These are phyloP conservation scores for Lathamus discolor DNA, from an alignment of 2,113 vertebrate species.

Conservation along the genomic window DNA sequence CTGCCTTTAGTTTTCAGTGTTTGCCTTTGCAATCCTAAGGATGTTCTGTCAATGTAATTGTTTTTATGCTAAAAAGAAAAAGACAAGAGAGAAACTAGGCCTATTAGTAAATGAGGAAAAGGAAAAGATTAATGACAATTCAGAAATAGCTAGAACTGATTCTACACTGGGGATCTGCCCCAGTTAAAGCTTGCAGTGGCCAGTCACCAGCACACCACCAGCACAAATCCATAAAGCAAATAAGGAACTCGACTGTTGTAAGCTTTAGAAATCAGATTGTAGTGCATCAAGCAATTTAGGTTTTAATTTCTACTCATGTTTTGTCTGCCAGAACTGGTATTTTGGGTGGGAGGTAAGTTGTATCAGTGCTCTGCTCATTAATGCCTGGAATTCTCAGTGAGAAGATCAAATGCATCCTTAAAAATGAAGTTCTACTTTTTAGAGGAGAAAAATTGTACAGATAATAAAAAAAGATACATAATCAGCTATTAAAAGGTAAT, in stretches of 20 bases:
- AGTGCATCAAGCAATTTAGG: not conserved
- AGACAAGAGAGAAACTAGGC: not conserved
- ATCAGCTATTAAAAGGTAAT: not conserved
- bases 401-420: not conserved
- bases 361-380: not conserved
- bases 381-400: not conserved
- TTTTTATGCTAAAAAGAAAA: not conserved
- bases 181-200: conserved; percentile 34
- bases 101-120: conserved; percentile 50
- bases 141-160: conserved; percentile 56
- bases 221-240: not conserved
- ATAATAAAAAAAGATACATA: not conserved
- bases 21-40: not conserved
- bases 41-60: not conserved
- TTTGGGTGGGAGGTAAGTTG: not conserved
- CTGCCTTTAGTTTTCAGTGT: not conserved
- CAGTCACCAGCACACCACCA: not conserved
- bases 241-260: not conserved
- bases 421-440: not conserved
- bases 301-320: not conserved
- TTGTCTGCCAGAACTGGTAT: not conserved
- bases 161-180: conserved; percentile 50
- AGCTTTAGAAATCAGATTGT: not conserved
- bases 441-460: not conserved
- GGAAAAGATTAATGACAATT: conserved; percentile 50